Conservation (phyloP, 2,113 vertebrate species). For the Neogale vison region DNA sequence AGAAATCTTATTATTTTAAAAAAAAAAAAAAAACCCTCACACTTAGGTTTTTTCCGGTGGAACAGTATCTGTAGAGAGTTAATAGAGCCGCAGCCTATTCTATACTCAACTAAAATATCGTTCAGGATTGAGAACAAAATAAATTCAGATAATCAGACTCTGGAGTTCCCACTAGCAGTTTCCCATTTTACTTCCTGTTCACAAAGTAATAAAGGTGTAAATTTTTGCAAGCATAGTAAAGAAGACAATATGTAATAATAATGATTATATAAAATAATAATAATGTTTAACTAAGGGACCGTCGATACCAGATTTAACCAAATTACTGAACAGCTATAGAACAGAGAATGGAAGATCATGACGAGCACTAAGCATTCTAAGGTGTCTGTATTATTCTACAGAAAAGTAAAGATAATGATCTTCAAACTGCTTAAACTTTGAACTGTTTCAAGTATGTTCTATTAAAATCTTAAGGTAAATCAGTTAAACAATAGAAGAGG, state of each 20-base stretch:
- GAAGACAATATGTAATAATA: not conserved
- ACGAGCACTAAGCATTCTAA: not conserved
- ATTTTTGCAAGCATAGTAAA: not conserved
- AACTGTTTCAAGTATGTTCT: not conserved
- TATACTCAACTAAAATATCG: not conserved
- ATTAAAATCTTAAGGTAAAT: not conserved
- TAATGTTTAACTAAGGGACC: not conserved
- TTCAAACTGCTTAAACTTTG: not conserved
- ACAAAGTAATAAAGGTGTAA: not conserved
- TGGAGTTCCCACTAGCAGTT: not conserved
- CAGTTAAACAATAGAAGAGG: not conserved
- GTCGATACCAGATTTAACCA: not conserved
- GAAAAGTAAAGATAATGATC: not conserved
- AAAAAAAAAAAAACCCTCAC: not conserved
- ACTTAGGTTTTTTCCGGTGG: not conserved
- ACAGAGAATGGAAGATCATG: not conserved
- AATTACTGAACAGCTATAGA: not conserved
- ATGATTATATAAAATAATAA: not conserved
- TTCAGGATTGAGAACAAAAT: not conserved
- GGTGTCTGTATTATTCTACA: not conserved
- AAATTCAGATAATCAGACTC: not conserved
- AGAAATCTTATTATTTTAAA: not conserved
- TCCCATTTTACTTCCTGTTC: not conserved
- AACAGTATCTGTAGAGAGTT: not conserved
- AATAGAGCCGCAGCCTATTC: not conserved